Percentiles rank a stretch among this genome's conserved stretches.
These are phyloP conservation scores for Metalampra italica DNA, from an alignment of 2,888 invertebrate genomes.

Conservation along the genomic window DNA sequence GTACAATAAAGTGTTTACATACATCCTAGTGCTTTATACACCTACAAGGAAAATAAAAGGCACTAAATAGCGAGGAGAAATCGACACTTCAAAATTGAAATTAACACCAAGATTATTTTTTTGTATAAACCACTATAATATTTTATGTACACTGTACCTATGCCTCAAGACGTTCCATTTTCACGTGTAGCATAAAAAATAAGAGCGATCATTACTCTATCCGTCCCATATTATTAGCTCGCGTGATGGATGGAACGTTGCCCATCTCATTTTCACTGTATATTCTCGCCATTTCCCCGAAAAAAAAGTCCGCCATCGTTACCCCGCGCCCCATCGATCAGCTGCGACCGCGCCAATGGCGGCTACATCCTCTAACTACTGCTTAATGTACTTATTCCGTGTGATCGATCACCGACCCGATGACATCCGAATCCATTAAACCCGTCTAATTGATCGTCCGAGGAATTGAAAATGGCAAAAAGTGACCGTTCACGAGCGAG, in stretches of 20 bases:
- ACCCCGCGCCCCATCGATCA: conserved; percentile 38
- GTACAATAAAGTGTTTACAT: too few species aligned
- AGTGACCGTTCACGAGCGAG: conserved; percentile 29
- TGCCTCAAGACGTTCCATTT: neutral
- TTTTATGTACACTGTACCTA: too few species aligned
- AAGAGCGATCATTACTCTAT: conserved; percentile 10
- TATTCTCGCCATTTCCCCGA: conserved; percentile 7
- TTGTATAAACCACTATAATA: too few species aligned
- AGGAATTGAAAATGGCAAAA: conserved; percentile 69
- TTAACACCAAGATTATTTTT: too few species aligned
- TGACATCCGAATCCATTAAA: conserved; percentile 71
- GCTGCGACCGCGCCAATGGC: conserved; percentile 32
- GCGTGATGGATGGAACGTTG: conserved; percentile 12
- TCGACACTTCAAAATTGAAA: too few species aligned
- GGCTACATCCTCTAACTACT: conserved; percentile 49
- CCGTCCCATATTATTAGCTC: conserved; percentile 13
- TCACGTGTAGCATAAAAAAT: conserved; percentile 4
- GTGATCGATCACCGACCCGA: conserved; percentile 63
- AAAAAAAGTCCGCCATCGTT: conserved; percentile 20
- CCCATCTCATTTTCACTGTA: conserved; percentile 13
- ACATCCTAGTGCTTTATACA: too few species aligned
- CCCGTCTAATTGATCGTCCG: conserved; percentile 69
- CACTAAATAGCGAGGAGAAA: too few species aligned
- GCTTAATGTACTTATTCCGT: conserved; percentile 65
- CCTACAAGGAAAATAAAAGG: too few species aligned